Base-by-base conservation (phyloP, 92 coral and sea anemone species). In the Pocillopora grandis region DNA sequence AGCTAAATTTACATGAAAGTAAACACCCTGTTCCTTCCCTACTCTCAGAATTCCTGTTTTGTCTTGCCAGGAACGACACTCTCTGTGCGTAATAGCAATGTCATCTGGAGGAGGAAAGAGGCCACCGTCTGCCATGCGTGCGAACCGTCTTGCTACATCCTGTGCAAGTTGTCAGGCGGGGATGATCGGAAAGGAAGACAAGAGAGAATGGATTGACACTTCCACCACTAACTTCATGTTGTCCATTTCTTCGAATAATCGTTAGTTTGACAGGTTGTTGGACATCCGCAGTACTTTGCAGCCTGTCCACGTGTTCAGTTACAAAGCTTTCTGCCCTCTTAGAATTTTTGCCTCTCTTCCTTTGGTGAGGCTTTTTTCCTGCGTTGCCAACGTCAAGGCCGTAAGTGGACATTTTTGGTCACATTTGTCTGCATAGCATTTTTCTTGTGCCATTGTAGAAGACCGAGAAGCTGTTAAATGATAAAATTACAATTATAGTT, bases 31-130 rank as follows among this genome's bases (percentile, higher is more conserved):
- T 80, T 87, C 85, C 56, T 74, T 87, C 66, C 90, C 90, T n/a
- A 80, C 68, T 64, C 90, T 62, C 62, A 87, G 86, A 55, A 87
- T 58, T 36, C 71, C 72, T 57, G 55, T 57, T 77, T 70, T 85
- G 62, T 85, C 88, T 74, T 71, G 49, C 90, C 90, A 87, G 31
- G 90, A 76, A 63, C 75, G 85, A 56, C 81, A 80, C 82, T 87
- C 82, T 56, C 75, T 62, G 82, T 87, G 90, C 18, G 85, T 80
- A 35, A 80, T 80, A 37, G 82, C 85, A 36, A 84, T 84, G 81
- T 84, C 87, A 86, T 78, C 68, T n/a, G 89, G 89, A n/a, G 85
- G 80, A 63, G 31, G 31, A 84, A 84, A 55, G 78, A 86, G 65
- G 52, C 67, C 66, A 57, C 85, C 85, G 59, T 86, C 79, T 66